phyloP scores from a whole-genome alignment of 2,888 invertebrate genomes.

The Melanophora roralis region DNA sequence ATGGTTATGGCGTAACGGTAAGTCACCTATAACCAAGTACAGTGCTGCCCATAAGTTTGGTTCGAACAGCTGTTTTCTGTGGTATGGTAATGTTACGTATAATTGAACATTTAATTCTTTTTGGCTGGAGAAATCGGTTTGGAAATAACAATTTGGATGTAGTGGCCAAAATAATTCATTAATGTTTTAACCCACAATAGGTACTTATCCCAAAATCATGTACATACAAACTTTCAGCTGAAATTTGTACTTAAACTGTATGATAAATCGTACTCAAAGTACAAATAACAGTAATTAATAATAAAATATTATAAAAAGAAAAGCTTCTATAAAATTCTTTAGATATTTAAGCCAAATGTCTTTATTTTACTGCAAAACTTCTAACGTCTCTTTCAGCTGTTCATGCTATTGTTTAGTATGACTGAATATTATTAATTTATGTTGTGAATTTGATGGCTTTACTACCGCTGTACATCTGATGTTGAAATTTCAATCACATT shows the following conservation, averaged over 20 bases:
- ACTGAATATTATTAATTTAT: constrained; percentile 65
- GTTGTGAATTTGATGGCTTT: constrained; percentile 43
- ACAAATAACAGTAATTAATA: constrained; percentile 10
- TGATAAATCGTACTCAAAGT: constrained; percentile 27
- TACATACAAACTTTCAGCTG: constrained; percentile 11
- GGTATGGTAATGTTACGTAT: no score
- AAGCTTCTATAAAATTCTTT: not conserved
- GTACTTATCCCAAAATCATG: not conserved
- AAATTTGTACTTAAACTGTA: constrained; percentile 35
- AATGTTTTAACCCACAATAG: no score
- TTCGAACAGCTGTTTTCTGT: no score
- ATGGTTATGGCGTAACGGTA: no score
- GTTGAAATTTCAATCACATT: constrained; percentile 68
- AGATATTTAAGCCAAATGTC: not conserved
- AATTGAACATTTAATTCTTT: no score
- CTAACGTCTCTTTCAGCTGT: constrained; percentile 26
- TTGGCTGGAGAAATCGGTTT: no score
- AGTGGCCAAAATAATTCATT: no score
- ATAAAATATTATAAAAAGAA: not conserved
- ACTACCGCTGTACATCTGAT: constrained; percentile 59
- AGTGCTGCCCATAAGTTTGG: no score
- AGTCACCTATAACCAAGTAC: no score
- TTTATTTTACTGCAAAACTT: not conserved
- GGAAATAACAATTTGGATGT: no score
- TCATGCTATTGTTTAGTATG: constrained; percentile 39